A percentile compares a stretch with the other conserved stretches of the same genome.
Conservation (phyloP, 1,140 invertebrate species). For the Bombus superbus region DNA sequence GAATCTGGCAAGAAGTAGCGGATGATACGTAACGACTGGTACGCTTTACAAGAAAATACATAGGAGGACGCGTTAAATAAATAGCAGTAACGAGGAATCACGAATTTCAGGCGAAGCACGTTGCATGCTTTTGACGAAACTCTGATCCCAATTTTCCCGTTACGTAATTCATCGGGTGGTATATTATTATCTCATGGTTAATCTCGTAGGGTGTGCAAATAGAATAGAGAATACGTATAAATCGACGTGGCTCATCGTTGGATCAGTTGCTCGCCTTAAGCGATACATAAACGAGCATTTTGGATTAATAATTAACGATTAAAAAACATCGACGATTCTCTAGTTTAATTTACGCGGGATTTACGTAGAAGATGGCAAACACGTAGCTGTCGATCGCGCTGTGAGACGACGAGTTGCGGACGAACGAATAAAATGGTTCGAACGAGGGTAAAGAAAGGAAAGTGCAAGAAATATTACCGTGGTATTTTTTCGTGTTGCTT, state of each 20-base stretch:
- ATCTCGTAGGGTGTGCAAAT: not conserved
- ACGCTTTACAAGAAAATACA: not conserved
- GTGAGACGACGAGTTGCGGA: not conserved
- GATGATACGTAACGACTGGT: not conserved
- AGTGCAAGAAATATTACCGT: not conserved
- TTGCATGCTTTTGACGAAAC: not conserved
- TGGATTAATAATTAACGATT: not conserved
- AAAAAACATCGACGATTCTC: no score
- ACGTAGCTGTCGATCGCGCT: not conserved
- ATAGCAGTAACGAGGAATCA: not conserved
- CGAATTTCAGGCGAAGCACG: not conserved
- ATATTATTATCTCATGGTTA: slow-evolving; percentile 45
- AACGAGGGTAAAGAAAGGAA: not conserved
- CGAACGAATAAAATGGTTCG: not conserved
- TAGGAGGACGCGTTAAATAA: not conserved
- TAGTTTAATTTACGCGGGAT: no score
- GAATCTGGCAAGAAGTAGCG: slow-evolving; percentile 15
- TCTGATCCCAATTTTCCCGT: slow-evolving; percentile 24
- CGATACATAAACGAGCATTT: not conserved
- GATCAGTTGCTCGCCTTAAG: no score
- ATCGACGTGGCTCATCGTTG: no score
- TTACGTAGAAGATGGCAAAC: not conserved
- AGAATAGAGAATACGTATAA: not conserved
- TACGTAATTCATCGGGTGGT: slow-evolving; percentile 14
- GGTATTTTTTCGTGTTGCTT: not conserved